phyloP scores from a whole-genome alignment of 2,888 invertebrate species.

The Cheilosia variabilis region DNA sequence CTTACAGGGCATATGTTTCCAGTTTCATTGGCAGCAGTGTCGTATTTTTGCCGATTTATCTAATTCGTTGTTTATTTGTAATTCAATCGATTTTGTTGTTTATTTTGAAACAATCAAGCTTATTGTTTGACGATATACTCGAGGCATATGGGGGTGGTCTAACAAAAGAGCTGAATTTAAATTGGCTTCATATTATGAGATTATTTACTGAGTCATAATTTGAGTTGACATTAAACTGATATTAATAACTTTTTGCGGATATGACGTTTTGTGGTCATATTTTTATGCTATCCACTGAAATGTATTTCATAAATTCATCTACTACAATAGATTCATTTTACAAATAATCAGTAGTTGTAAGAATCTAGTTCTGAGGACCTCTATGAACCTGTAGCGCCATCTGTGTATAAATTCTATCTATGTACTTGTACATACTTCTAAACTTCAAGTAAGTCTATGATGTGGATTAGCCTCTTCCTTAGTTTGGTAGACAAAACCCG shows the following conservation, averaged over 20 bases:
- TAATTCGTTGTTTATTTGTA: conserved; percentile 58
- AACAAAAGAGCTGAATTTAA: neutral
- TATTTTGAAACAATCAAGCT: conserved; percentile 50
- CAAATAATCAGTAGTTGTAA: too few relatives aligned
- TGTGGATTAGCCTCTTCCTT: too few relatives aligned
- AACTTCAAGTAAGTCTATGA: too few relatives aligned
- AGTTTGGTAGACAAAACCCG: too few relatives aligned
- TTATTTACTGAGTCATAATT: conserved; percentile 12
- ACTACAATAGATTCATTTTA: too few relatives aligned
- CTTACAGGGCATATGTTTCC: conserved; percentile 47
- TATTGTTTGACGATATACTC: neutral
- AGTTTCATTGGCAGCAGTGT: conserved; percentile 1
- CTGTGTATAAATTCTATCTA: too few relatives aligned
- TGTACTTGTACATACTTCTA: too few relatives aligned
- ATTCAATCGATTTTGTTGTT: conserved; percentile 59
- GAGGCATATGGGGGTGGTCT: neutral
- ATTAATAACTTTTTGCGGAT: neutral
- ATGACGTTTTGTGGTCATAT: neutral
- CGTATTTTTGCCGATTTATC: conserved; percentile 37
- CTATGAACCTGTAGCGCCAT: too few relatives aligned
- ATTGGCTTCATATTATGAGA: conserved; percentile 2
- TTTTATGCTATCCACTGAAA: too few relatives aligned
- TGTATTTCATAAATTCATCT: too few relatives aligned
- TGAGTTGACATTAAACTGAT: conserved; percentile 5
- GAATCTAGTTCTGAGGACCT: too few relatives aligned